These are phyloP conservation scores for Brachirus orientalis DNA, from an alignment of 2,113 vertebrate genomes.

Conservation along the genomic window DNA sequence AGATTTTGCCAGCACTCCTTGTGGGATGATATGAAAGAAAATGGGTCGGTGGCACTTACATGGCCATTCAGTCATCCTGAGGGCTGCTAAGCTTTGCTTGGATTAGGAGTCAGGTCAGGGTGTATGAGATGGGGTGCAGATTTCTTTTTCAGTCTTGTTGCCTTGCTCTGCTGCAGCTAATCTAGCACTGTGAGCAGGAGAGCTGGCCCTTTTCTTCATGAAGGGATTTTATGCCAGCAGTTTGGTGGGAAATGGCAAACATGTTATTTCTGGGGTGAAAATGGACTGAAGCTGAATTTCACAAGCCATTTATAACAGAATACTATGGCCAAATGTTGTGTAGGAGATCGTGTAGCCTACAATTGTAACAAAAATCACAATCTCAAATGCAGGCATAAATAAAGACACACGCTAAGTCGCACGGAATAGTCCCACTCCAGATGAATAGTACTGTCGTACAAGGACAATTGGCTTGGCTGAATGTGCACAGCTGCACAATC, in stretches of 20 bases:
- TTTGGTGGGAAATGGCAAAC: neutral
- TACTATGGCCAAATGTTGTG: neutral
- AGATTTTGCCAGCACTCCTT: constrained; percentile 29
- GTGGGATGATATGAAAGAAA: constrained; percentile 43
- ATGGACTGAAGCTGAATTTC: neutral
- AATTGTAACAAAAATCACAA: constrained; percentile 19
- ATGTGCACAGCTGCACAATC: constrained; percentile 24
- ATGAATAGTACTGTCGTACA: constrained; percentile 27
- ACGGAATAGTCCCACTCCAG: constrained; percentile 2
- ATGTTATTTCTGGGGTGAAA: constrained; percentile 35
- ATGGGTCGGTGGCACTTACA: constrained; percentile 50
- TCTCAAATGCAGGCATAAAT: constrained; percentile 21
- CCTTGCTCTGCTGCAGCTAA: constrained; percentile 7
- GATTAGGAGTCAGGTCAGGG: constrained; percentile 34
- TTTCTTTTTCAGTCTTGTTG: constrained; percentile 28
- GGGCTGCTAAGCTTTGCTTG: constrained; percentile 34
- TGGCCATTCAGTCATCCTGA: constrained; percentile 28
- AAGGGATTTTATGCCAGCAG: constrained; percentile 13
- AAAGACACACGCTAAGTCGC: neutral
- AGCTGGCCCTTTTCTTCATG: constrained; percentile 18
- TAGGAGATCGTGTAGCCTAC: constrained; percentile 6
- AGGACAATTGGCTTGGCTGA: constrained; percentile 23
- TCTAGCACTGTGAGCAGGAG: constrained; percentile 16
- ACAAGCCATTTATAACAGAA: constrained; percentile 26
- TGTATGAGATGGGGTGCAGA: constrained; percentile 16